Evolutionary conservation across 2,888 invertebrate genomes (phyloP).

Genomic region (Eilema sororculum): DNA sequence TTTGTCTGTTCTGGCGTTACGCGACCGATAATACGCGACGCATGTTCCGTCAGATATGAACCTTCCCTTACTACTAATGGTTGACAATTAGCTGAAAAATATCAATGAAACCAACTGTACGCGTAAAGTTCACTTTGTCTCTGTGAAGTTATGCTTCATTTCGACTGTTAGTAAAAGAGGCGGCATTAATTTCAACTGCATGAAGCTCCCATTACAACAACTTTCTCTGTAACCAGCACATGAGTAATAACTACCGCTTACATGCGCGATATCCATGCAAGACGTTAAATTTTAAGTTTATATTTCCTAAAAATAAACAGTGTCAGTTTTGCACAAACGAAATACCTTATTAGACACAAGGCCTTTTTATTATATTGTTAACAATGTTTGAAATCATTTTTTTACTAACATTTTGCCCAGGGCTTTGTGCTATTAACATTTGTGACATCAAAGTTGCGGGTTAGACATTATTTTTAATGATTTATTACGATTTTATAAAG

Average conservation of each 20-base stretch:
- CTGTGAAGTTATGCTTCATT: neutral
- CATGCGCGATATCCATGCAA: neutral
- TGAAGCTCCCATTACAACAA: too few species aligned
- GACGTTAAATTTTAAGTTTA: too few species aligned
- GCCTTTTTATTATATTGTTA: slow-evolving; percentile 41
- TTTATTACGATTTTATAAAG: slow-evolving; percentile 49
- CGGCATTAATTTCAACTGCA: too few species aligned
- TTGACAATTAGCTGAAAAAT: neutral
- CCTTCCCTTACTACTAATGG: too few species aligned
- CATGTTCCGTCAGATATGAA: too few species aligned
- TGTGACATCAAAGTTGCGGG: slow-evolving; percentile 23
- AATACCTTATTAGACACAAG: slow-evolving; percentile 30
- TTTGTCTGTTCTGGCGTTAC: too few species aligned
- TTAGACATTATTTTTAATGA: slow-evolving; percentile 40
- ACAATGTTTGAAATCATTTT: slow-evolving; percentile 48
- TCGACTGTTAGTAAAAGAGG: too few species aligned
- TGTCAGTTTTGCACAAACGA: slow-evolving; percentile 47
- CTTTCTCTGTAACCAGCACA: neutral
- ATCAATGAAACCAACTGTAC: neutral
- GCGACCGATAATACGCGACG: too few species aligned
- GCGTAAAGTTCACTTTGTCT: neutral
- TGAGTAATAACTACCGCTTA: neutral
- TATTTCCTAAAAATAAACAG: neutral
- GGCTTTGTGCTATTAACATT: slow-evolving; percentile 38
- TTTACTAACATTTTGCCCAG: slow-evolving; percentile 51